These are phyloP conservation scores for Cyphomyrus discorhynchus DNA, from an alignment of 2,113 vertebrate genomes.

Conservation along the genomic window DNA sequence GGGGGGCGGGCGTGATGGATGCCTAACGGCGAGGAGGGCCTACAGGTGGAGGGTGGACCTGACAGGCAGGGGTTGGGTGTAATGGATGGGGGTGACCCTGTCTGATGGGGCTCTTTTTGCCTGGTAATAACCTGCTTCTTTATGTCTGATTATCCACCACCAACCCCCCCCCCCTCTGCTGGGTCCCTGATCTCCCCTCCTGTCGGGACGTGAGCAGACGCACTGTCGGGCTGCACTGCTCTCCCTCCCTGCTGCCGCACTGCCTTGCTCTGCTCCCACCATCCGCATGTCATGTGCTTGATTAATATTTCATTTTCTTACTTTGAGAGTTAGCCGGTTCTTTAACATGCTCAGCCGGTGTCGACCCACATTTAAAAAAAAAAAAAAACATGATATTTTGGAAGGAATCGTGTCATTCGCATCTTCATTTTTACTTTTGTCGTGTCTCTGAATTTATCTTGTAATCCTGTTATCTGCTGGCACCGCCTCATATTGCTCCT, in stretches of 20 bases:
- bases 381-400: background rate
- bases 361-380: background rate
- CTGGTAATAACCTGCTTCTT: background rate
- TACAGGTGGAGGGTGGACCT: background rate
- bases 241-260: background rate
- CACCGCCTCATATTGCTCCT: background rate
- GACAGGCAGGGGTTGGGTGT: background rate
- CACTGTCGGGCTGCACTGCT: background rate
- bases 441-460: background rate
- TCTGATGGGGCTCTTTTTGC: background rate
- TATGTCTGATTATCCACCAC: background rate
- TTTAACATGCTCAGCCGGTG: background rate
- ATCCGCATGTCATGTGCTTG: background rate
- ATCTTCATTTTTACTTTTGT: background rate
- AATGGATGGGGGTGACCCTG: too few relatives aligned
- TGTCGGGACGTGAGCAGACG: background rate
- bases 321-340: background rate
- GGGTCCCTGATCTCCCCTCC: background rate
- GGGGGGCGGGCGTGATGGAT: too few relatives aligned
- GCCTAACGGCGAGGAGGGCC: background rate
- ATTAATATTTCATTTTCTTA: background rate
- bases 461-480: background rate
- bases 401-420: background rate
- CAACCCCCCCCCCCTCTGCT: background rate
- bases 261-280: background rate